Percentiles rank a stretch among this genome's conserved stretches.
phyloP scores from a whole-genome alignment of 2,888 invertebrate species.

The Agrochola litura region DNA sequence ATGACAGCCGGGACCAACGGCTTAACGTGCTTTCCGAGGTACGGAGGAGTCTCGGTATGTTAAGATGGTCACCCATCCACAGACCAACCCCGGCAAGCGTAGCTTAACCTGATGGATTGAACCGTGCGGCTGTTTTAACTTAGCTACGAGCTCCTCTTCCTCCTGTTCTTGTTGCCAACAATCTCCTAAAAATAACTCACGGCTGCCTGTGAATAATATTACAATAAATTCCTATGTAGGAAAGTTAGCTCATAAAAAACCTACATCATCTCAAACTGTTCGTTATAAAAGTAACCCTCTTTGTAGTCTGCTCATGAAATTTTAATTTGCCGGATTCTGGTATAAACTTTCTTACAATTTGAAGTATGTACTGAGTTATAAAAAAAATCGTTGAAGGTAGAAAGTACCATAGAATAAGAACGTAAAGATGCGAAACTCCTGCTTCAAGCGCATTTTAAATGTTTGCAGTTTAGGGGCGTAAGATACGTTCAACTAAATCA shows the following conservation, averaged over 20 bases:
- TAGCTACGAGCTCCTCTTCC: neutral
- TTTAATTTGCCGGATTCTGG: slow-evolving; percentile 50
- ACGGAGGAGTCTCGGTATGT: too few relatives aligned
- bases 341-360: slow-evolving; percentile 37
- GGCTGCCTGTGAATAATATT: slow-evolving; percentile 18
- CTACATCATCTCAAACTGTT: slow-evolving; percentile 43
- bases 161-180: neutral
- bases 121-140: too few relatives aligned
- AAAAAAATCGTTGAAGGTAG: slow-evolving; percentile 3
- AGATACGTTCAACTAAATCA: neutral
- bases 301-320: slow-evolving; percentile 51
- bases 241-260: slow-evolving; percentile 57
- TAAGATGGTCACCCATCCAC: too few relatives aligned
- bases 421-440: neutral
- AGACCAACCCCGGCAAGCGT: too few relatives aligned
- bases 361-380: slow-evolving; percentile 31
- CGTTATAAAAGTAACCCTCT: slow-evolving; percentile 51
- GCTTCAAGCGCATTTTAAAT: neutral
- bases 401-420: neutral
- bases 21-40: too few relatives aligned
- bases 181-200: slow-evolving; percentile 20
- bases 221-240: slow-evolving; percentile 40
- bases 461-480: neutral
- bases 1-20: too few relatives aligned
- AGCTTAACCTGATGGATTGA: too few relatives aligned